Evolutionary conservation across 2,797 vertebrate species (phyloP), one percentile per base, ranked within the genome.

Genomic region (Rallus crepitans): DNA sequence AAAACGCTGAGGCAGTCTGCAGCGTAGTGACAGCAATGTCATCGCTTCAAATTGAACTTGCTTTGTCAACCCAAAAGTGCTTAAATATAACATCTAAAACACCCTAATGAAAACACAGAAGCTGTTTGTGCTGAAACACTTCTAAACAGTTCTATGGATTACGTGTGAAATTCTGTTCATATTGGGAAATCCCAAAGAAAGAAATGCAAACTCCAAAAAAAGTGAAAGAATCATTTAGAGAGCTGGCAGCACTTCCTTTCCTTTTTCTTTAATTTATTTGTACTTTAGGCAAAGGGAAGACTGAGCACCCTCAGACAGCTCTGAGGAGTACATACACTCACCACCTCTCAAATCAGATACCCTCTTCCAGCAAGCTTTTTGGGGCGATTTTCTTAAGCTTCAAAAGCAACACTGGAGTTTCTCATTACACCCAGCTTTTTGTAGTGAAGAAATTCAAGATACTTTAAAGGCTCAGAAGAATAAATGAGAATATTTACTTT

Each of bases 21-120:
- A 71, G 47, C 31, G 68, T 33, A 87, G 63, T 50, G 85, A 93
- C 94, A 95, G 91, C 87, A 77, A 15, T 37, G 75, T 40, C 90
- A 90, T 0, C 8, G 50, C 27, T 85, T 90, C 42, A 75, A 93
- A 94, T 56, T 52, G 78, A 93, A 77, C 75, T 87, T 40, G 78
- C 86, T 94, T 80, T 88, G 85, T 89, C 91, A 94, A 86, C 57
- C 87, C 84, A 21, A 68, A 73, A 94, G 88, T 57, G 27, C 81
- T 90, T 87, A 61, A 95, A 89, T 70, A 89, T 78, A 94, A 91
- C 72, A 71, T 0, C 35, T 77, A 18, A 24, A 73, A 28, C 20
- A 88, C 39, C 39, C 81, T 70, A 65, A 14, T 0, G 48, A 73
- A 89, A 92, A 83, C 56, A 68, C 63, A 66, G 11, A 5, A 60